phyloP scores from a whole-genome alignment of 2,888 invertebrate species.

The Eristalinus sepulchralis region DNA sequence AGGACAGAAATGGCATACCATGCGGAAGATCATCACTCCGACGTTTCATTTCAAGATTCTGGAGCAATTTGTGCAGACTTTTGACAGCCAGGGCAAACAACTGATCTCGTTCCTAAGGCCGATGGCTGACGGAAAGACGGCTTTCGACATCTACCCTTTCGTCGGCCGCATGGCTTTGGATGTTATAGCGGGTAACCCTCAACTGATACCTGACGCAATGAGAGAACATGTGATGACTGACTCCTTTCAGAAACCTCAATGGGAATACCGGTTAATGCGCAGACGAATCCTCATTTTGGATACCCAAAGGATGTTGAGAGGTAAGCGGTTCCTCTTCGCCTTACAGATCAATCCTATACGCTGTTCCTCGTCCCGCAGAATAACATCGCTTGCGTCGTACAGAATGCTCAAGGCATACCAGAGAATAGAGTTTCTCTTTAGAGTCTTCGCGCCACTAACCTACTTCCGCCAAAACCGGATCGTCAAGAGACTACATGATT shows the following conservation, averaged over 20 bases:
- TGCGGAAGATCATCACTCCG: slow-evolving; percentile 88
- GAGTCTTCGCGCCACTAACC: slow-evolving; percentile 71
- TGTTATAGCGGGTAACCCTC: slow-evolving; percentile 80
- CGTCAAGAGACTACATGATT: slow-evolving; percentile 76
- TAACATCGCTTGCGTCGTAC: slow-evolving; percentile 74
- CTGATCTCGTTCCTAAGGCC: slow-evolving; percentile 83
- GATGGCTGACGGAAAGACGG: slow-evolving; percentile 78
- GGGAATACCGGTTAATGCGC: slow-evolving; percentile 80
- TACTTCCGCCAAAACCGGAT: slow-evolving; percentile 72
- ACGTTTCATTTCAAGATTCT: slow-evolving; percentile 91
- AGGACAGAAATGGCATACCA: slow-evolving; percentile 84
- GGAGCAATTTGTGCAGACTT: slow-evolving; percentile 87
- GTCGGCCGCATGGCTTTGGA: slow-evolving; percentile 84
- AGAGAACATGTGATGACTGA: neutral
- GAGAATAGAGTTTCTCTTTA: slow-evolving; percentile 75
- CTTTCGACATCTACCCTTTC: slow-evolving; percentile 84
- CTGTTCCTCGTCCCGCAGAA: slow-evolving; percentile 59
- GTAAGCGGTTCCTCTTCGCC: slow-evolving; percentile 80
- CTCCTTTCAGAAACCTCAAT: slow-evolving; percentile 76
- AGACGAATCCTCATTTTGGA: slow-evolving; percentile 84
- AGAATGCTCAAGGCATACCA: slow-evolving; percentile 76
- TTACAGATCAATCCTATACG: neutral
- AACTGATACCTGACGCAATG: neutral
- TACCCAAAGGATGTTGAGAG: slow-evolving; percentile 87
- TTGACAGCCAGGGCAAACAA: slow-evolving; percentile 85